Percentiles rank a stretch among this genome's conserved stretches.
Evolutionary conservation across 2,113 vertebrate species (phyloP).

Genomic region (Balaeniceps rex): DNA sequence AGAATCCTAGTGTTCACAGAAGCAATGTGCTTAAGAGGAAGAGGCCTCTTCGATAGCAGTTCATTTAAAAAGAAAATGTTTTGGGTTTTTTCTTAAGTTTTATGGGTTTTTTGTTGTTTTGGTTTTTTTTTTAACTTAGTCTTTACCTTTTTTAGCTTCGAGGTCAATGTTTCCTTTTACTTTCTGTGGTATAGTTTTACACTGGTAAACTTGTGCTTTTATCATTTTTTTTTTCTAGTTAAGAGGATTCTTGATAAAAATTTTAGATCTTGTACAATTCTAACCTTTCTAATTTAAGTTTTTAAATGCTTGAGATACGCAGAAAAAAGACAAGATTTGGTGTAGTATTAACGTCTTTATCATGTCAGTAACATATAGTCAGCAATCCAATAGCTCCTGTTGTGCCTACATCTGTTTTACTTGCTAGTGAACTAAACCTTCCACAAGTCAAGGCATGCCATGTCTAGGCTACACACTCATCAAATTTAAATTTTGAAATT

Average conservation of each 20-base stretch:
- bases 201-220: neutral
- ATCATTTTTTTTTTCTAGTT: neutral
- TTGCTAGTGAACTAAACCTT: neutral
- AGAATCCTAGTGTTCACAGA: neutral
- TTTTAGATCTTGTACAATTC: neutral
- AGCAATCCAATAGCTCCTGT: neutral
- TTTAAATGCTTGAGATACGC: neutral
- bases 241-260: neutral
- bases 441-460: neutral
- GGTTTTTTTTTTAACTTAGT: neutral
- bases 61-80: neutral
- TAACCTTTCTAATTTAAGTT: neutral
- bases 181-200: neutral
- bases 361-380: neutral
- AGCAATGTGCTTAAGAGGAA: neutral
- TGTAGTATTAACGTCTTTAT: neutral
- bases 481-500: neutral
- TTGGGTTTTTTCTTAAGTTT: neutral
- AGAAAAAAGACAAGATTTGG: neutral
- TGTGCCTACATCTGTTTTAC: neutral
- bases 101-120: too few relatives aligned
- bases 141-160: neutral
- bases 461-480: neutral
- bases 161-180: neutral
- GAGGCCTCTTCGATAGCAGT: neutral